These are phyloP conservation scores for Aspidoscelis tigris DNA, from an alignment of 2,113 vertebrate species.

Conservation along the genomic window DNA sequence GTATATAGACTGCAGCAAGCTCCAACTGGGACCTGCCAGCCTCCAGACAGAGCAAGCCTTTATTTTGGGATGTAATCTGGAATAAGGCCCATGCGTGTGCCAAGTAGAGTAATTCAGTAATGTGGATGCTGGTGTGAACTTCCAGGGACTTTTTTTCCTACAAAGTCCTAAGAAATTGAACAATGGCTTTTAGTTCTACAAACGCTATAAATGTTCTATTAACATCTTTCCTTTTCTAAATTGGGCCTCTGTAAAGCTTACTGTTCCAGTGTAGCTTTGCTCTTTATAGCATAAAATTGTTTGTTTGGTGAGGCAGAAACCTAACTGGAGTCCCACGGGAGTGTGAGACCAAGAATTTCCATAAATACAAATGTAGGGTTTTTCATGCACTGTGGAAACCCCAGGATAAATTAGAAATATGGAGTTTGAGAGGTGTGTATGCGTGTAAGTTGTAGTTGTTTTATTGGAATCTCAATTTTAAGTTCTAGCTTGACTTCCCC, in stretches of 20 bases:
- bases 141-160: background rate
- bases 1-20: no score
- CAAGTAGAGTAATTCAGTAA: conserved; percentile 8
- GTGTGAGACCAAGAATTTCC: background rate
- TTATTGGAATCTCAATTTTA: background rate
- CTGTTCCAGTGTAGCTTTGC: background rate
- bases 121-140: background rate
- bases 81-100: background rate
- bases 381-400: conserved; percentile 20
- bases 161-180: background rate
- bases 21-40: no score
- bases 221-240: rapidly evolving
- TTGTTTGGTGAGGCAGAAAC: conserved; percentile 18
- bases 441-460: conserved; percentile 31
- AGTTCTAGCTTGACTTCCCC: background rate
- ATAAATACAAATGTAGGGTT: background rate
- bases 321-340: conserved; percentile 13
- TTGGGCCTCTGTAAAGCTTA: conserved; percentile 15
- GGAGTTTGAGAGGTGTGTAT: background rate
- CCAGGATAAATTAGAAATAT: background rate
- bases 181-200: conserved; percentile 6
- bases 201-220: conserved; percentile 21
- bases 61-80: no score
- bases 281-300: background rate
- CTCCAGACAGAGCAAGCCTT: no score